Evolutionary conservation across 2,113 vertebrate species (phyloP), one percentile per base, ranked within the genome.

Genomic region (Rhinoderma darwinii): DNA sequence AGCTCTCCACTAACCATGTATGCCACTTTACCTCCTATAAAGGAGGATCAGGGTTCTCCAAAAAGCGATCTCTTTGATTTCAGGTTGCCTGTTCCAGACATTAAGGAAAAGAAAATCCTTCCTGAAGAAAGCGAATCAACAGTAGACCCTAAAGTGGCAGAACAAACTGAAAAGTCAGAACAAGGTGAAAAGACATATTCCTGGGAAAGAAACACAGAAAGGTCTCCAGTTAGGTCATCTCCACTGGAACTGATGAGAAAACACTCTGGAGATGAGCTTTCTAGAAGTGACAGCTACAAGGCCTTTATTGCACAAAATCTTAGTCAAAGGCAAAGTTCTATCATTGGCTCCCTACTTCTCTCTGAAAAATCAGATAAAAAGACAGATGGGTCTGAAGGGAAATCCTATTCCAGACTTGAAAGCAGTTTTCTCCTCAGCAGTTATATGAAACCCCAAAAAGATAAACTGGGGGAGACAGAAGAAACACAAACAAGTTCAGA

Each of bases 361-460:
- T 90, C 92, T 0, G 89, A 90, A 11, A 84, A 91, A 2, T 1
- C 88, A 4, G 96, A 96, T 61, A 94, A 93, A 10, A 90, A 89
- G 2, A 25, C 66, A 0, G 43, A 59, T 0, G 72, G 0, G 0
- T 87, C 27, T 0, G 83, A 93, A 0, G 81, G 30, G 0, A 91
- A 91, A 77, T 89, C 72, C 11, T 90, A 91, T 89, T 98, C 98
- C 0, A 96, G 97, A 1, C 93, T 99, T 17, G 96, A 96, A 74
- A 94, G 92, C 89, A 99, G 97, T 3, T 27, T 97, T 82, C 93
- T 99, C 84, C 98, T 97, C 51, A 89, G 95, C 22, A 91, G 87
- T 88, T 89, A 91, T 84, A 68, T 89, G 75, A 89, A 74, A 73
- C 90, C 92, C 14, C 1, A 83, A 20, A 0, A 83, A 0, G 0